phyloP scores from a whole-genome alignment of 2,113 vertebrate genomes.

The Equus przewalskii region DNA sequence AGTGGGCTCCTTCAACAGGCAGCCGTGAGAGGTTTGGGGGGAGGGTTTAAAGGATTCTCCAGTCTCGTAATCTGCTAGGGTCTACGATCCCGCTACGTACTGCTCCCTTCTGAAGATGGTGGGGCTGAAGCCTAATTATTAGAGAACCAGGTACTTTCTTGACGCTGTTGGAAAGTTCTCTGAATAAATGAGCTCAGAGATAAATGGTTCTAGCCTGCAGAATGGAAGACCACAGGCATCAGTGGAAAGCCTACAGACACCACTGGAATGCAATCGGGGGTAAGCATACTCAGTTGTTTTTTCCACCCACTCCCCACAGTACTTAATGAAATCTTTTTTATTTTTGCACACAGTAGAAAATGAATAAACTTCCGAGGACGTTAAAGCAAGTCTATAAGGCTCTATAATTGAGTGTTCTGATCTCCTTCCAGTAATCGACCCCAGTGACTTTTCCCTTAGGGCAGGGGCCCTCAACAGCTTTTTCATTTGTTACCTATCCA shows the following conservation, averaged over 20 bases:
- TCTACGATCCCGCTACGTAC: background rate
- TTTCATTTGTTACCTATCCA: constrained; percentile 30
- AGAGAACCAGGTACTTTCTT: background rate
- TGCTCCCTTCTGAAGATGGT: background rate
- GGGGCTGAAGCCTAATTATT: background rate
- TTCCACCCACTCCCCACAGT: background rate
- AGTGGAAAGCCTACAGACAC: background rate
- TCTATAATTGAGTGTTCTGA: constrained; percentile 42
- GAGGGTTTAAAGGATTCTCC: background rate
- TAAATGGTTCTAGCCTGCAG: background rate
- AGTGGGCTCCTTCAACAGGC: too few relatives aligned
- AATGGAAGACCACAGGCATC: background rate
- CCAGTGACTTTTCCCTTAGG: background rate
- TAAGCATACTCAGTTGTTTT: background rate
- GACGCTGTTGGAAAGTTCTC: background rate
- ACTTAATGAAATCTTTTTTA: constrained; percentile 31
- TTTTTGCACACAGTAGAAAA: constrained; percentile 5
- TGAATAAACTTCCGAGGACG: constrained; percentile 22
- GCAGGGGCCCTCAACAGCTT: constrained; percentile 22
- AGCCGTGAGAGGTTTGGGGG: background rate
- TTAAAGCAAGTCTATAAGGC: constrained; percentile 22
- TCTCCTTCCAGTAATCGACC: constrained; percentile 31
- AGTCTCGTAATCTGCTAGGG: background rate
- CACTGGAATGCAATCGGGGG: background rate
- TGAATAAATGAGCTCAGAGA: background rate